Conservation (phyloP, 1,140 invertebrate genomes). For the Riptortus pedestris region DNA sequence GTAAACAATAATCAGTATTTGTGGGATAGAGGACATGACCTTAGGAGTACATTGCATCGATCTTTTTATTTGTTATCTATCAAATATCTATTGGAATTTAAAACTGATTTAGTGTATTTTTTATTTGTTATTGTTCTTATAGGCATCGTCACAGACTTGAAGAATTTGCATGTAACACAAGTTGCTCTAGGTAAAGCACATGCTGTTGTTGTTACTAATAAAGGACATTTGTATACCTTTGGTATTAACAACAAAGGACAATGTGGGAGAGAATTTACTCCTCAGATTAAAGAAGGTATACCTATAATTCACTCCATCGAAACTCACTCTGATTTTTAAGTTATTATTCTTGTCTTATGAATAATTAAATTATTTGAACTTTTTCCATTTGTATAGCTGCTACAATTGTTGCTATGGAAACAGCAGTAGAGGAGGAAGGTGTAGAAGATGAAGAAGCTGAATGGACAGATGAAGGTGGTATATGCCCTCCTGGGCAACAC, state of each 20-base stretch:
- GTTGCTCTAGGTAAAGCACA: slow-evolving; percentile 93
- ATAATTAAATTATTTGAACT: neutral
- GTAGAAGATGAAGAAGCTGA: slow-evolving; percentile 50
- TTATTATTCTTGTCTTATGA: neutral
- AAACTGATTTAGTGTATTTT: no score
- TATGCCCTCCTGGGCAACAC: slow-evolving; percentile 59
- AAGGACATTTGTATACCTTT: slow-evolving; percentile 88
- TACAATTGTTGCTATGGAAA: slow-evolving; percentile 47
- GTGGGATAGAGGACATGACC: no score
- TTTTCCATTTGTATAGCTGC: neutral
- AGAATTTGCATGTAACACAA: slow-evolving; percentile 68
- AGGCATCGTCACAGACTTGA: slow-evolving; percentile 59
- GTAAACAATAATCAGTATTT: no score
- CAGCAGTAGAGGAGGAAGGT: slow-evolving; percentile 44
- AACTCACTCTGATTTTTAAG: neutral
- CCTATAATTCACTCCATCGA: neutral
- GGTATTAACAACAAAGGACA: slow-evolving; percentile 97
- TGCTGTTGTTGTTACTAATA: slow-evolving; percentile 72
- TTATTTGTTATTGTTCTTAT: no score
- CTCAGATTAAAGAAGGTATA: slow-evolving; percentile 50
- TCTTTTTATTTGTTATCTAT: no score
- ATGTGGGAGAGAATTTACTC: slow-evolving; percentile 79
- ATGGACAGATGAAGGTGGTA: slow-evolving; percentile 42
- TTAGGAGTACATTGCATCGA: no score
- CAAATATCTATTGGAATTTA: no score